Evolutionary conservation across 2,797 vertebrate genomes (phyloP).

Genomic region (Poeciliopsis infans): DNA sequence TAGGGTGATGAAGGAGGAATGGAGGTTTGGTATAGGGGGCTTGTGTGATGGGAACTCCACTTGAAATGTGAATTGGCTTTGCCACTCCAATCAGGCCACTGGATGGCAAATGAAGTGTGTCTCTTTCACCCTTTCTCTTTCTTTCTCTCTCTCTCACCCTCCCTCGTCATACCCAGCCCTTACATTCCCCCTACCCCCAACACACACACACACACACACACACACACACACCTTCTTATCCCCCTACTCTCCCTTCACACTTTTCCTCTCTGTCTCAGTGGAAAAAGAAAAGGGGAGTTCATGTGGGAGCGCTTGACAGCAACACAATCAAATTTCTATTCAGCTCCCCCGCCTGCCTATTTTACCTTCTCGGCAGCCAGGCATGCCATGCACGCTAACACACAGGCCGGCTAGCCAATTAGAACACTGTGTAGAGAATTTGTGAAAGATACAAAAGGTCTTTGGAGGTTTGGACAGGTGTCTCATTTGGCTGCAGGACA

Average conservation of each 20-base stretch:
- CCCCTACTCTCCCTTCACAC: constrained; percentile 55
- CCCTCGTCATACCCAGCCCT: constrained; percentile 50
- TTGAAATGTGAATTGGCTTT: constrained; percentile 78
- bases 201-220: constrained; percentile 27
- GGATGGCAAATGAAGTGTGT: constrained; percentile 99
- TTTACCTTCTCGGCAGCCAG: constrained; percentile 88
- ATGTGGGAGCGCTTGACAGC: constrained; percentile 99
- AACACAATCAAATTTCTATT: constrained; percentile 99
- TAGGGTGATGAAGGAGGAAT: constrained; percentile 34
- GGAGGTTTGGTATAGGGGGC: constrained; percentile 54
- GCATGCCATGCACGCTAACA: constrained; percentile 59
- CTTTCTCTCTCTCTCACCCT: constrained; percentile 89
- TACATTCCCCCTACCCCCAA: constrained; percentile 85
- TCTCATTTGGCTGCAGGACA: constrained; percentile 76
- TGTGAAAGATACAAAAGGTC: constrained; percentile 77
- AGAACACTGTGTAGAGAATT: constrained; percentile 64
- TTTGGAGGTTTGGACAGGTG: constrained; percentile 79
- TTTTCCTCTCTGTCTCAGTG: constrained; percentile 69
- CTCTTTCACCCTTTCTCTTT: constrained; percentile 73
- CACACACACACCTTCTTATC: constrained; percentile 50
- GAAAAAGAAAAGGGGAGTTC: constrained; percentile 92
- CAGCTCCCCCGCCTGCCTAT: constrained; percentile 93
- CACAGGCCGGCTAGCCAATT: constrained; percentile 72
- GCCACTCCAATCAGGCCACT: constrained; percentile 99
- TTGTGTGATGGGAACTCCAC: constrained; percentile 84